phyloP scores from a whole-genome alignment of 2,797 vertebrate species.

The Rhyacichthys aspro region DNA sequence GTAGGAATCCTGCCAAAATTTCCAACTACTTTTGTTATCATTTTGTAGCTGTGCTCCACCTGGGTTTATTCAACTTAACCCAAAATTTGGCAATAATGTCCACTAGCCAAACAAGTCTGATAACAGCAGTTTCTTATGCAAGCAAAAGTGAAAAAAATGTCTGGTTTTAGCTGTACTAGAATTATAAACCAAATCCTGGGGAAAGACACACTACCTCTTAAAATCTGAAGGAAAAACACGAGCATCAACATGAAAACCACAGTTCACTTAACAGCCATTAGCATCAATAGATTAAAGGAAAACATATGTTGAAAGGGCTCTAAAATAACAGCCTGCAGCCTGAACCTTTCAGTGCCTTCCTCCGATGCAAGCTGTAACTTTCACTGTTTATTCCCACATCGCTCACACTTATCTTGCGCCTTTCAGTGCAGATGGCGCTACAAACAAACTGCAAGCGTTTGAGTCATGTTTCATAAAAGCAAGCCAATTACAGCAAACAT shows the following conservation, averaged over 20 bases:
- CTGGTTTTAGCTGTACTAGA: not conserved
- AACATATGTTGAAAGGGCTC: constrained; percentile 14
- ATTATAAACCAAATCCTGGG: constrained; percentile 3
- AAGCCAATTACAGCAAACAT: constrained; percentile 73
- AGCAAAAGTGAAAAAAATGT: constrained; percentile 6
- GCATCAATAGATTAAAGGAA: constrained; percentile 20
- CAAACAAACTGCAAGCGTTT: constrained; percentile 67
- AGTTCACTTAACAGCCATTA: constrained; percentile 17
- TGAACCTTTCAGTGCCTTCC: constrained; percentile 40
- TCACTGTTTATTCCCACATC: constrained; percentile 57
- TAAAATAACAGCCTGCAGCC: constrained; percentile 14
- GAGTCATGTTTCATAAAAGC: constrained; percentile 71
- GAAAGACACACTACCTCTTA: constrained; percentile 5
- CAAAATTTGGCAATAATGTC: too few species aligned
- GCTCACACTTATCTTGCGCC: constrained; percentile 58
- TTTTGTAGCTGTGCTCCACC: too few species aligned
- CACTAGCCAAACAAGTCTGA: too few species aligned
- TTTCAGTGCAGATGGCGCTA: constrained; percentile 74
- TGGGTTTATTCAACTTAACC: too few species aligned
- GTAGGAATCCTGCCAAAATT: too few species aligned
- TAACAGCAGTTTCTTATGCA: not conserved
- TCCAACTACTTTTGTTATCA: too few species aligned
- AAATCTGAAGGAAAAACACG: constrained; percentile 7
- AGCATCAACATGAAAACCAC: constrained; percentile 13
- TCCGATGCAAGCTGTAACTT: constrained; percentile 56